Base-by-base conservation (phyloP, 2,888 invertebrate species). In the Temnothorax unifasciatus region DNA sequence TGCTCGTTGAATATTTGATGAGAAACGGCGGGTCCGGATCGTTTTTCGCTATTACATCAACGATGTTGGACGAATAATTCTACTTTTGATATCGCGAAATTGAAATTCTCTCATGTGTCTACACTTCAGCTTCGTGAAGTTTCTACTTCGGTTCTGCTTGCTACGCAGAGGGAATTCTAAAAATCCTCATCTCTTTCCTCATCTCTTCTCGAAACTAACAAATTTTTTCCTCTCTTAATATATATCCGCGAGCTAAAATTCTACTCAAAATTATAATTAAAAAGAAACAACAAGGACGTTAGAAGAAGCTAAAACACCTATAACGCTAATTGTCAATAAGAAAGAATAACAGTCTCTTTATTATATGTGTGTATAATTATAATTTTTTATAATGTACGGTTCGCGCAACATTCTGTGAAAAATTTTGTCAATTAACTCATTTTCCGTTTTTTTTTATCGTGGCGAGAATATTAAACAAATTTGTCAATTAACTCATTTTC, bases 1-100 rank as follows among this genome's bases (percentile, higher is more conserved):
- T 73, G 73, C 34, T 38, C 34, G 34, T 59, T 81, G 79, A 81
- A 81, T 81, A 81, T 81, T 81, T 81, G 34, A 81, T 47, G 79
- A 59, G 29, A 47, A 59, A 21, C 29, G 13, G 34, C 47, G 21
- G 18, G 21, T 21, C 18, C 3, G 44, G 44, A 71, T 71, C 47
- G 50, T 34, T 52, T 47, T 75, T 61, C n/a, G 69, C 54, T 52
- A 54, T 66, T 76, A 76, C 38, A 76, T 81, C 21, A 29, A 79
- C 29, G 44, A 57, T 38, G 73, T 44, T 41, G 29, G 34, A 11
- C 57, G 79, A 73, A 81, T 73, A 81, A 73, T 73, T 73, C 73
- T 59, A 71, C 57, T 79, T 79, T 71, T 79, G 71, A 79, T 71
- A 71, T 59, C 73, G 41, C 21, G 13, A 21, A 69, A 79, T 44